Percentiles rank a stretch among this genome's conserved stretches.
Evolutionary conservation across 2,888 invertebrate genomes (phyloP).

Genomic region (Lithodes maja): DNA sequence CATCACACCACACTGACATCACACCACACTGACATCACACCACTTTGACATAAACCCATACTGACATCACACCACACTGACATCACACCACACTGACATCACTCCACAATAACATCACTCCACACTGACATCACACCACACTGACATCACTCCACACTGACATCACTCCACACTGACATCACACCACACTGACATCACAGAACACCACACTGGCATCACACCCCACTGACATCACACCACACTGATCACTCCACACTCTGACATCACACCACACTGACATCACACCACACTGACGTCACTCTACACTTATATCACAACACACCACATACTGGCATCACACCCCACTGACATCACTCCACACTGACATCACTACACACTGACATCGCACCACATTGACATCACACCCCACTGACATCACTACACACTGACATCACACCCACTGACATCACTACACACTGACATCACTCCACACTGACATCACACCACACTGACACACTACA

Average conservation of each 20-base stretch:
- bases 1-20: not conserved
- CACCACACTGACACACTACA: too few relatives aligned
- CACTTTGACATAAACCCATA: not conserved
- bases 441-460: not conserved
- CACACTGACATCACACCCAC: not conserved
- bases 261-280: not conserved
- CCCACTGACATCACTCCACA: not conserved
- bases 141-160: not conserved
- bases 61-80: not conserved
- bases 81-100: not conserved
- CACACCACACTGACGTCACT: too few relatives aligned
- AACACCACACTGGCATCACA: not conserved
- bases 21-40: not conserved
- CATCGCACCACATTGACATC: not conserved
- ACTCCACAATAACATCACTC: not conserved
- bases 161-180: not conserved
- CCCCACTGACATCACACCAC: not conserved
- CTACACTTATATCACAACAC: not conserved
- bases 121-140: not conserved
- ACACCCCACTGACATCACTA: not conserved
- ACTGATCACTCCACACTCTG: not conserved
- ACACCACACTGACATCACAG: not conserved
- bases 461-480: too few relatives aligned
- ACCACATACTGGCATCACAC: not conserved
- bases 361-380: not conserved